Base-by-base conservation (phyloP, 2,888 invertebrate genomes). In the Lasiommata megera region DNA sequence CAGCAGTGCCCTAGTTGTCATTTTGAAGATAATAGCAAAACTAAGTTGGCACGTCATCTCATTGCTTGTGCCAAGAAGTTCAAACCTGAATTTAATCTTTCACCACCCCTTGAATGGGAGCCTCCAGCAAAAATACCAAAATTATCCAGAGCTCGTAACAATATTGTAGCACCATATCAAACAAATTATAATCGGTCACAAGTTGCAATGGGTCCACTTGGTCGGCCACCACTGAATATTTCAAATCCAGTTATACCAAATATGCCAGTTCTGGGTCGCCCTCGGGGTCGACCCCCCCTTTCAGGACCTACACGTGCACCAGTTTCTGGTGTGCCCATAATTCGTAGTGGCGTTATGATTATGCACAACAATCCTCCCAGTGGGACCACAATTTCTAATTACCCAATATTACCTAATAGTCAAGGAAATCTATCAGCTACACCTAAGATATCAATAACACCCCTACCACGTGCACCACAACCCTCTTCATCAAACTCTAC, bases 1-100 rank as follows among this genome's bases (percentile, higher is more conserved):
- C 98, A 97, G 84, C 97, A 98, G 79, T 98, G 98, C 81, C 96
- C 97, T 11, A 96, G 96, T 78, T 99, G 98, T 88, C 96, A 97
- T 17, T 98, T 98, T 79, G 98, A 98, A 82, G 97, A 97, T 74
- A 97, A 97, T 77, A 96, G 97, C 67, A 98, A 97, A 88, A 96
- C 96, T 41, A 97, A 98, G 84, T 88, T 98, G 69, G 96, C 95
- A 0, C 93, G 97, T 54, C 98, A 99, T 91, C 93, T 96, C 69
- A 94, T 96, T 54, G 96, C 97, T 7, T 99, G 98, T 84, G 93
- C 94, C 60, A 97, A 98, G 81, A 96, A 97, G 79, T 98, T 97
- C 85, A 95, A 96, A 80, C 95, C 97, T 0, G 97, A 97, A 71
- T 92, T 95, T 61, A 98, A 98, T 83, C 88, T 96, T 66, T 94